Evolutionary conservation across 2,888 invertebrate genomes (phyloP), one percentile per base, ranked within the genome.

Genomic region (Lapara coniferarum): DNA sequence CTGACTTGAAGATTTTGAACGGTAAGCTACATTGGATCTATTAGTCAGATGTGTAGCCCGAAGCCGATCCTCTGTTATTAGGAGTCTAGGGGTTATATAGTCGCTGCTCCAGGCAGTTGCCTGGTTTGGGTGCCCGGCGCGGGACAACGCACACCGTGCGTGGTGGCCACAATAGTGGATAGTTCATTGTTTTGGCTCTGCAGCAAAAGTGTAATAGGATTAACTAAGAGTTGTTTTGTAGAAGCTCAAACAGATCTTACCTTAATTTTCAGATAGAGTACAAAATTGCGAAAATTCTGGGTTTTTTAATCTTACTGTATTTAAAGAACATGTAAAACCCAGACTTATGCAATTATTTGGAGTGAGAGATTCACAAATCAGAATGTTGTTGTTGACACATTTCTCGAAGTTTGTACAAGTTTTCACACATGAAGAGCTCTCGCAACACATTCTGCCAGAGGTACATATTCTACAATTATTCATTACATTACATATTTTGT

Each of bases 381-480:
- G 98, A 71, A 94, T 97, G 75, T 93, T 98, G 59, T 91, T 98
- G 25, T 90, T 98, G 55, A 95, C 95, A 69, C 96, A 98, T 87
- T 97, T 98, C 81, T 94, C 95, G 68, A 95, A 95, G 73, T 98
- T 96, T 86, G 95, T 97, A 63, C 94, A 95, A 75, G 95, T 96
- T 25, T 96, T 98, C 83, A 95, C 96, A 71, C 95, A 95, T 75
- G 96, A 97, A 63, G 96, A 97, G 84, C 88, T 98, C n/a, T 95
- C 96, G 66, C 94, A 95, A 37, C 95, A 96, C 66, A 96, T 98
- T 77, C 93, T 98, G 79, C 98, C 98, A n/a, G 97, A 98, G 95
- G 96, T 96, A 88, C 52, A 44, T 59, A 37, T 56, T 69, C 69
- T 71, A 56, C 10, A 19, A 55, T 63, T 46, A 8, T 16, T 37